Evolutionary conservation across 2,797 vertebrate species (phyloP), one percentile per base, ranked within the genome.

Genomic region (Chelmon rostratus): DNA sequence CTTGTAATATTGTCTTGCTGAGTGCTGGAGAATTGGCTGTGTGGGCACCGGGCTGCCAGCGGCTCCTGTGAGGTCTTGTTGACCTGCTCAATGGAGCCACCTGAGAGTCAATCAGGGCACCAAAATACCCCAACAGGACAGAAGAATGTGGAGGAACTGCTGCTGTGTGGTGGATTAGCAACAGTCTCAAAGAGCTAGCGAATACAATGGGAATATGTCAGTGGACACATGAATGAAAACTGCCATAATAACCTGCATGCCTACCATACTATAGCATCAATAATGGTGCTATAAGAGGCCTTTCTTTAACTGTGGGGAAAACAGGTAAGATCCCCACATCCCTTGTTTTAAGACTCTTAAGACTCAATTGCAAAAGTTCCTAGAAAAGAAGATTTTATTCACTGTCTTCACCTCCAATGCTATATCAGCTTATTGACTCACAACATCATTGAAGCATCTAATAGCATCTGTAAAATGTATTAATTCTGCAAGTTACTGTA

Each of bases 1-100:
- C 81, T 79, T 82, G 79, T 73, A 87, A 83, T 83, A 85, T 87
- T 83, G 85, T 89, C 78, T 84, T 62, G 73, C 83, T 82, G 84
- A 90, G 68, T 86, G 76, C 58, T 52, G 62, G 46, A 59, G 72
- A 74, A 76, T 68, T 44, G 80, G 64, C 56, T 64, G 82, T 73
- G 70, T 83, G 89, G 88, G 79, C 86, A 82, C 73, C 18, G 4
- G 66, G 86, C 68, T 86, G 86, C 86, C 77, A 79, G 59, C 73
- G 78, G 76, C 89, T 80, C 81, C 76, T 88, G 90, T 88, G 74
- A 80, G 76, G 86, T 89, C 83, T 61, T 25, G 64, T 72, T 76
- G 77, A 87, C 73, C 75, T 69, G 68, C 31, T 86, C 54, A 84
- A 78, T 59, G 68, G 61, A 80, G 62, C 71, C 76, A 74, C 44